Base-by-base conservation (phyloP, 2,797 vertebrate species). In the Malacoraja senta region DNA sequence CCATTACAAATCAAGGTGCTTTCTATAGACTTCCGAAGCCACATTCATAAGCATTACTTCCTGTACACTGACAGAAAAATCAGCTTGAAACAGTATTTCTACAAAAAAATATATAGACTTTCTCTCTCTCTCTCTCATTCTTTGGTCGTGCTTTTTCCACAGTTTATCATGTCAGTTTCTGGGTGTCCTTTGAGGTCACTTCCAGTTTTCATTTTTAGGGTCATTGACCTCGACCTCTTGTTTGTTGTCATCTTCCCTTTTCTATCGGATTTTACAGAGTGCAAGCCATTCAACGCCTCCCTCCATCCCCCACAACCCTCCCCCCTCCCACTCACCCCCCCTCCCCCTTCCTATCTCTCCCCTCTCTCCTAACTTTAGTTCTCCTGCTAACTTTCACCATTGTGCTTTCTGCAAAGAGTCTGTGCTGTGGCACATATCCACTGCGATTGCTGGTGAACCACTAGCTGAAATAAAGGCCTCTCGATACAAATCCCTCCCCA, bases 71-170 rank as follows among this genome's bases (percentile, higher is more conserved):
- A 65, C 63, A 88, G 65, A 35, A 84, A 19, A 8, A 88, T 88
- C 61, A 65, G n/a, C 19, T 88, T 21, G 8, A 35, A 88, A 68
- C 84, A 68, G n/a, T 35, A 68, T 35, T 88, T 88, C 29, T 35
- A 68, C 15, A 88, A 88, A 88, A 83, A 63, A 19, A 88, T 65
- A 88, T 88, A 19, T 19, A 68, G 32, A 21, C 21, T 74, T 74
- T 35, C n/a, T 68, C n/a, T 88, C 84, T 88, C 58, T 35, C n/a
- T 68, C n/a, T 88, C 84, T 88, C 61, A 65, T 17, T 88, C 84
- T 88, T 88, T 88, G 84, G 84, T 88, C 63, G 35, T 32, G 84
- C 32, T 88, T 88, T 65, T 12, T 35, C 61, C 61, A 63, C 13
- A 61, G 12, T 63, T 83, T 32, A 63, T 84, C 53, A 63, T 84